Evolutionary conservation across 2,113 vertebrate species (phyloP).

Genomic region (Sceloporus undulatus): DNA sequence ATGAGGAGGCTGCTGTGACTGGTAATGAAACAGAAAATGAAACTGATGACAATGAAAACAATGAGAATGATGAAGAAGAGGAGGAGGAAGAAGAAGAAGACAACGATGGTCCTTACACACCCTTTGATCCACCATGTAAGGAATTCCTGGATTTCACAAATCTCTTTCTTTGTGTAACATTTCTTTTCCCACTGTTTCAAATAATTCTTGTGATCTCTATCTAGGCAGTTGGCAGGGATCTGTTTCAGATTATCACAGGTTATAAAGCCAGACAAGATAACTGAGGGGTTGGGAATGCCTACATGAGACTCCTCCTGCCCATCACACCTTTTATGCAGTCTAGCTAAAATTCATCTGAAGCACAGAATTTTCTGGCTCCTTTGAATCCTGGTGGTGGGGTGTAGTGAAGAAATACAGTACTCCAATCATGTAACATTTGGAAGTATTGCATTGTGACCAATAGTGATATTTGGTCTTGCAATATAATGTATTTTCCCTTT

Average conservation of each 20-base stretch:
- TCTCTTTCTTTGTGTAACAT: not conserved
- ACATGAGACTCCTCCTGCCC: not conserved
- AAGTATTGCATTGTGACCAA: not conserved
- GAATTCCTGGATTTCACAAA: not conserved
- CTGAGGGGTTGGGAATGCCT: not conserved
- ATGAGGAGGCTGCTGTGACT: conserved; percentile 77
- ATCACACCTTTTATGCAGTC: not conserved
- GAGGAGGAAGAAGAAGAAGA: conserved; percentile 87
- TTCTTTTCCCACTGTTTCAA: not conserved
- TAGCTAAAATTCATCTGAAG: not conserved
- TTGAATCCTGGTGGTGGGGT: not conserved
- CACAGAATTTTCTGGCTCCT: not conserved
- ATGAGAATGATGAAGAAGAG: conserved; percentile 91
- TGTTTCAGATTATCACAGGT: not conserved
- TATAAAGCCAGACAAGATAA: not conserved
- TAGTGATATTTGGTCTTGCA: not conserved
- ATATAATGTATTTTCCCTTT: not conserved
- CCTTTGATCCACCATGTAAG: conserved; percentile 92
- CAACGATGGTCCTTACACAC: conserved; percentile 89
- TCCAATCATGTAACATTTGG: not conserved
- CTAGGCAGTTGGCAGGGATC: not conserved
- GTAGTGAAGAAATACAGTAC: not conserved
- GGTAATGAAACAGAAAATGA: conserved; percentile 89
- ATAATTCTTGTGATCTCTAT: not conserved
- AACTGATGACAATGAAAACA: conserved; percentile 90